Base-by-base conservation (phyloP, 30 jellyfish, hydroid and myxozoan genomes). In the Hydractinia echinata region DNA sequence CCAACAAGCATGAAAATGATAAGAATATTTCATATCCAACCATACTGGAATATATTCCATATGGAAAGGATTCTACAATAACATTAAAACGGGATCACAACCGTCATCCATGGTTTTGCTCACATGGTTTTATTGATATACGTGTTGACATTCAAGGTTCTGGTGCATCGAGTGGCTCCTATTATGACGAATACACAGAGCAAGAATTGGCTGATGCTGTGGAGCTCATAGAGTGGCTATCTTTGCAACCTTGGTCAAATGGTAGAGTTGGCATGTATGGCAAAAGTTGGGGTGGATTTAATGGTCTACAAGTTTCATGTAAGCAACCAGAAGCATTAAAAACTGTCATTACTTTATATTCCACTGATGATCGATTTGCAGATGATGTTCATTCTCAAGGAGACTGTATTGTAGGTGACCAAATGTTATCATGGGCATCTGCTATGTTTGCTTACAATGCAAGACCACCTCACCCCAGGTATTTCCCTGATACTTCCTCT, bases 251-350 rank as follows among this genome's bases (percentile, higher is more conserved):
- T 9, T 83, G 92, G 92, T 83, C 84, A 44, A 76, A 55, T 58
- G 92, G 92, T 8, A 74, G 72, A 15, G 84, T 83, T 44, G 92
- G 92, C 5, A 83, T 83, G 92, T 72, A 72, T 52, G 92, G 92
- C 44, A 83, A 72, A 73, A 68, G 89, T 18, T 83, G 92, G 92
- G 92, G 92, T 44, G 92, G 92, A 8, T 83, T 74, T 49, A 83
- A 83, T 56, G 89, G 92, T 58, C 55, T 83, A 19, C 92, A 83
- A 83, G n/a, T 83, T 11, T 89, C 92, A 10, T 83, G 76, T 61
- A 81, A 14, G 30, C 88, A 74, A 76, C 92, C 92, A 15, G 20
- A 60, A 62, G 86, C 89, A 10, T 66, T 83, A 15, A 76, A 77
- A 44, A 72, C 90, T n/a, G 84, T 76, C 6, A 74, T 83, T 19